Base-by-base conservation (phyloP, 2,113 vertebrate species). In the Osmerus mordax region DNA sequence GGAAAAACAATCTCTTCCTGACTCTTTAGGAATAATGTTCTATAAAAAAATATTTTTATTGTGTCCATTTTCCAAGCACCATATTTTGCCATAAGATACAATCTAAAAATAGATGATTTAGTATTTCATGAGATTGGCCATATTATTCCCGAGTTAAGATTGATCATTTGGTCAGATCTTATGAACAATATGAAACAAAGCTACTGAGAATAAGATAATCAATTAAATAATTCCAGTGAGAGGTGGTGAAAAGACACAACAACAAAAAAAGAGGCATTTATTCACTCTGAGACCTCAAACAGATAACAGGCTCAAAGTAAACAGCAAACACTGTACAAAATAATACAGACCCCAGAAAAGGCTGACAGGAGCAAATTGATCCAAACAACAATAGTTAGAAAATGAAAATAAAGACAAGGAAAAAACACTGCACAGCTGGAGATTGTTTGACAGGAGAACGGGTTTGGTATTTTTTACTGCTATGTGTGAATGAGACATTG, bases 61-160 rank as follows among this genome's bases (percentile, higher is more conserved):
- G 71, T 29, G 21, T 36, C 23, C 21, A 9, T 60, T 16, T 76
- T 23, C 70, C 59, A 77, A 73, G 25, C 25, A 28, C 25, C 25
- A 3, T 28, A 28, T 28, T 28, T 28, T 1, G 25, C 25, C 25
- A 28, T 3, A 28, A 28, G 3, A 28, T 28, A 28, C 25, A 28
- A 28, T 28, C 25, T 28, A 28, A 28, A 28, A 28, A 28, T 28
- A 3, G 2, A 28, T 28, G 2, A 28, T 28, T 28, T 28, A 28
- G 3, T 28, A 28, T 28, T 28, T 28, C 25, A 77, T 55, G 29
- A 72, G 59, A 77, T 29, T 51, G 11, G 18, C 54, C 63, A 60
- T 67, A 7, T 64, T 64, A 85, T 73, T 84, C 81, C 78, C 70
- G 32, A 70, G 78, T 74, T 79, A 78, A 78, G 73, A 54, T 60